phyloP scores from a whole-genome alignment of 2,888 invertebrate genomes.

The Sinodicranocentrus sp. region DNA sequence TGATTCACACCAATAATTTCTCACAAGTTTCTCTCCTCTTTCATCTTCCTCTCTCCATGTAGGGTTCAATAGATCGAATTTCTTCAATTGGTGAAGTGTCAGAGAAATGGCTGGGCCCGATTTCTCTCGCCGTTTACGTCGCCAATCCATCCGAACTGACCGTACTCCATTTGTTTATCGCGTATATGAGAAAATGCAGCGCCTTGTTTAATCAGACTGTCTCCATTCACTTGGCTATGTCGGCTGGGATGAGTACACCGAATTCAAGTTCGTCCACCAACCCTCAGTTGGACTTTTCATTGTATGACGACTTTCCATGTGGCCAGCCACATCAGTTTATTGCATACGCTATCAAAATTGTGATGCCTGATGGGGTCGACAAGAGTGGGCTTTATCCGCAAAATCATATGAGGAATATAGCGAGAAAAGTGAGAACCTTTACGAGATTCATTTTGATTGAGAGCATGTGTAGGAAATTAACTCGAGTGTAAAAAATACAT shows the following conservation, averaged over 20 bases:
- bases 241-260: conserved; percentile 78
- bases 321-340: conserved; percentile 84
- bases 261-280: conserved; percentile 32
- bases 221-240: conserved; percentile 87
- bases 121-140: conserved; percentile 90
- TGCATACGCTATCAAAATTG: conserved; percentile 82
- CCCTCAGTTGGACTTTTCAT: conserved; percentile 44
- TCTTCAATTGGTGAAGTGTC: conserved; percentile 88
- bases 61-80: conserved; percentile 90
- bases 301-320: conserved; percentile 81
- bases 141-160: conserved; percentile 83
- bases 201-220: conserved; percentile 86
- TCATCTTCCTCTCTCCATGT: conserved; percentile 77
- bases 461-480: no score
- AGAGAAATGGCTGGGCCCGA: conserved; percentile 90
- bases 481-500: no score
- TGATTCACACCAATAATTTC: background rate
- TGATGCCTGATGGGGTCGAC: conserved; percentile 79
- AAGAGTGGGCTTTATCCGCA: conserved; percentile 86
- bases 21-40: background rate
- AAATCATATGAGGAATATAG: conserved; percentile 92
- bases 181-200: conserved; percentile 88
- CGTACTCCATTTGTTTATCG: conserved; percentile 85
- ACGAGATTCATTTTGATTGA: no score
- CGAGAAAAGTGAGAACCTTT: conserved; percentile 83